A percentile compares a stretch with the other conserved stretches of the same genome.
These are phyloP conservation scores for Napeogenes inachia DNA, from an alignment of 2,888 invertebrate species.

Conservation along the genomic window DNA sequence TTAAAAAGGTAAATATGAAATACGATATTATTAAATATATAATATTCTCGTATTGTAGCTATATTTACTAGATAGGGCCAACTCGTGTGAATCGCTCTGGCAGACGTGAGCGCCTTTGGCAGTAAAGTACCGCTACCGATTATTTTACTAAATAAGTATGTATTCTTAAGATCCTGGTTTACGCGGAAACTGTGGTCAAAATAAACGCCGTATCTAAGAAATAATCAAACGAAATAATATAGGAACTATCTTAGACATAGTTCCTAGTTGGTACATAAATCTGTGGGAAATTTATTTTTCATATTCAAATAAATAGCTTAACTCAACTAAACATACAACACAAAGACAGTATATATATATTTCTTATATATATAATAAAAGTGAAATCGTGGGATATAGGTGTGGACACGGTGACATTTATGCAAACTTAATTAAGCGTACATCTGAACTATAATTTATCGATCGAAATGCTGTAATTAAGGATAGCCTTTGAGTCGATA, in stretches of 20 bases:
- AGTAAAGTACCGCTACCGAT: constrained; percentile 64
- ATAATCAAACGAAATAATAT: background rate
- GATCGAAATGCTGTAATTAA: constrained; percentile 36
- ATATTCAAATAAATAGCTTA: no score
- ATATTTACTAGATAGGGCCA: constrained; percentile 27
- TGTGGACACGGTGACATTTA: constrained; percentile 37
- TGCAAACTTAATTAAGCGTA: constrained; percentile 36
- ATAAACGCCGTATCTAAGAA: constrained; percentile 3
- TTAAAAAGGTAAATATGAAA: background rate
- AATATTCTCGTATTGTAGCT: background rate
- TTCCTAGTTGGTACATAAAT: no score
- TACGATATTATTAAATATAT: background rate
- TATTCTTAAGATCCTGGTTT: constrained; percentile 38
- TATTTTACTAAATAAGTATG: constrained; percentile 60
- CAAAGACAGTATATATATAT: background rate
- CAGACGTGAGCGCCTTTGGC: constrained; percentile 65
- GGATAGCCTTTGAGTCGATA: constrained; percentile 36
- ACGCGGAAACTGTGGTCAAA: constrained; percentile 27
- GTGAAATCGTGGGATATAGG: constrained; percentile 21
- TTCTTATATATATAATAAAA: constrained; percentile 15
- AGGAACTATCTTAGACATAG: no score
- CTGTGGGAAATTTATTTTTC: no score
- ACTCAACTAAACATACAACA: no score
- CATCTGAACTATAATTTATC: constrained; percentile 36
- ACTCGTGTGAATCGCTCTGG: constrained; percentile 58